phyloP scores from a whole-genome alignment of 1,140 invertebrate genomes.

The Colletes gigas region DNA sequence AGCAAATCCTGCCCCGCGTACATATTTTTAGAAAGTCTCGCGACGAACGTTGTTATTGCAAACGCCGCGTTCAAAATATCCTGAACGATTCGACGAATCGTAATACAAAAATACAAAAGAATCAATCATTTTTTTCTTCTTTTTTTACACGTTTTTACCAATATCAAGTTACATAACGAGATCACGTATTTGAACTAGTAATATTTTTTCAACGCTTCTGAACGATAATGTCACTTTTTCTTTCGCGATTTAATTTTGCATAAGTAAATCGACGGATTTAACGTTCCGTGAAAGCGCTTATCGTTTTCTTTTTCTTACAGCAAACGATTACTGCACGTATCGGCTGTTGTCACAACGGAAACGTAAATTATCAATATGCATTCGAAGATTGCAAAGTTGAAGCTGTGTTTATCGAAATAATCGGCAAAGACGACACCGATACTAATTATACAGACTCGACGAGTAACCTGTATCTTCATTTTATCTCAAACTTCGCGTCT shows the following conservation, averaged over 20 bases:
- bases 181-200: too few relatives aligned
- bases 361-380: neutral
- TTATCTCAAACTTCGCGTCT: too few relatives aligned
- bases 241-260: too few relatives aligned
- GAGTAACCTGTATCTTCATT: too few relatives aligned
- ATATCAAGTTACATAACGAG: too few relatives aligned
- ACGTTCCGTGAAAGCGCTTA: neutral
- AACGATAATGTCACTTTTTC: too few relatives aligned
- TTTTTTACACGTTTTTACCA: too few relatives aligned
- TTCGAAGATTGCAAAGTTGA: neutral
- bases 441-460: neutral
- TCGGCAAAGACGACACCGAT: neutral
- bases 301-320: neutral
- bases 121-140: too few relatives aligned
- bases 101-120: too few relatives aligned
- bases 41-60: neutral
- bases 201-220: too few relatives aligned
- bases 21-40: slow-evolving; percentile 40
- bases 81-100: neutral
- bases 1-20: slow-evolving; percentile 27
- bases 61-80: neutral
- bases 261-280: too few relatives aligned
- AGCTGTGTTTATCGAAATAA: neutral
- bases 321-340: neutral
- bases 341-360: too few relatives aligned